Conservation (phyloP, 2,797 vertebrate species). For the Cephalopachus bancanus region DNA sequence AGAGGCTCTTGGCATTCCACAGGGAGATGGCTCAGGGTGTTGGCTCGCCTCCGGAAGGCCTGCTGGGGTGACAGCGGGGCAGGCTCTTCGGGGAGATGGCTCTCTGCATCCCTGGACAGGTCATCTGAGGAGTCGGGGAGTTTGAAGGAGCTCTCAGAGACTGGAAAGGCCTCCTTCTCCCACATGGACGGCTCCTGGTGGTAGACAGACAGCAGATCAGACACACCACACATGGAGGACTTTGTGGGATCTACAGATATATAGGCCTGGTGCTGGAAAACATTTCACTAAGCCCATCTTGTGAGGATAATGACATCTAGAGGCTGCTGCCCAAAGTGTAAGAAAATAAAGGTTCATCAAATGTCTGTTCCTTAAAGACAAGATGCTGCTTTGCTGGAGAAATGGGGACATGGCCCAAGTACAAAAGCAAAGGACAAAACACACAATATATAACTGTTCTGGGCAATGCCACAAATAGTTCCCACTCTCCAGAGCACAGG, state of each 20-base stretch:
- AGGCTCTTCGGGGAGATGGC: conserved; percentile 84
- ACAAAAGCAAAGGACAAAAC: neutral
- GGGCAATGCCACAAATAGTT: neutral
- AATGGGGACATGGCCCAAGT: neutral
- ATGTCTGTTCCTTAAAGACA: neutral
- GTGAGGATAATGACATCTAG: neutral
- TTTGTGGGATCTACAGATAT: neutral
- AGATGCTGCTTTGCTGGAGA: neutral
- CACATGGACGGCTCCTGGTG: conserved; percentile 88
- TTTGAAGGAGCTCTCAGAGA: conserved; percentile 88
- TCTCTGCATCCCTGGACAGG: conserved; percentile 89
- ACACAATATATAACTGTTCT: no score
- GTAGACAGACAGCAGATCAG: conserved; percentile 32
- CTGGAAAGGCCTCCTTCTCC: conserved; percentile 86
- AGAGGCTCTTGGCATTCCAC: conserved; percentile 87
- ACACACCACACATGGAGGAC: neutral
- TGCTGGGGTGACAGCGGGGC: conserved; percentile 81
- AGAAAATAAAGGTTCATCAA: neutral
- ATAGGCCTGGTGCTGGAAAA: neutral
- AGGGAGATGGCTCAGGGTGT: conserved; percentile 94
- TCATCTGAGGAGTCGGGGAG: conserved; percentile 92
- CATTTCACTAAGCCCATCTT: neutral
- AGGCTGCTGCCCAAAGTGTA: neutral
- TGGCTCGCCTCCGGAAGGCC: conserved; percentile 93
- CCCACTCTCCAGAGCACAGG: neutral